Conservation (phyloP, 2,888 invertebrate genomes). For the Endotricha flammealis region DNA sequence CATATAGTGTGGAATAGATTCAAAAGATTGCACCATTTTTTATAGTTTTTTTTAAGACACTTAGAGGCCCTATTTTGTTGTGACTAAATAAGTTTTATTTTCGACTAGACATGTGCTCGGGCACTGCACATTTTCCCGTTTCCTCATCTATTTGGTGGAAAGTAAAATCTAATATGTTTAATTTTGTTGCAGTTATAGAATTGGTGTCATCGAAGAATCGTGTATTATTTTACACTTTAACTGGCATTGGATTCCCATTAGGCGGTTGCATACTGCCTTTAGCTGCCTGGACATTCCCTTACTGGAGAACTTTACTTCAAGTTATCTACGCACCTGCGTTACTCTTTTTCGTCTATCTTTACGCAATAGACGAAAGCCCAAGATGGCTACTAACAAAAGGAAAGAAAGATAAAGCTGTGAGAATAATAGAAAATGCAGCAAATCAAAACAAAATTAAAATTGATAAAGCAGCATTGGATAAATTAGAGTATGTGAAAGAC, state of each 20-base stretch:
- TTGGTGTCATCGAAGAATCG: slow-evolving; percentile 50
- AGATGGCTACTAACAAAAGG: slow-evolving; percentile 88
- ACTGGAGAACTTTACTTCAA: slow-evolving; percentile 83
- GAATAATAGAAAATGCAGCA: slow-evolving; percentile 80
- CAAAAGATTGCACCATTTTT: too few species aligned
- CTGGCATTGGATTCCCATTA: slow-evolving; percentile 37
- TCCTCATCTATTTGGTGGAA: too few species aligned
- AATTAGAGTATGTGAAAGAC: slow-evolving; percentile 34
- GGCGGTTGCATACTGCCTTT: slow-evolving; percentile 41
- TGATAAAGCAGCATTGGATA: slow-evolving; percentile 40
- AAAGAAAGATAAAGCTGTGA: slow-evolving; percentile 79
- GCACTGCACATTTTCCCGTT: too few species aligned
- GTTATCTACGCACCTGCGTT: slow-evolving; percentile 83
- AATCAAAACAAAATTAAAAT: slow-evolving; percentile 51
- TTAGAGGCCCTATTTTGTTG: too few species aligned
- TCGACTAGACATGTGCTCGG: too few species aligned
- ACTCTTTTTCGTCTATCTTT: slow-evolving; percentile 81
- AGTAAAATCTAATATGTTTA: too few species aligned
- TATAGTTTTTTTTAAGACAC: too few species aligned
- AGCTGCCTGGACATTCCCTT: slow-evolving; percentile 61
- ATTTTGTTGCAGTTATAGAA: slow-evolving; percentile 49
- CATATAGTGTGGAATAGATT: too few species aligned
- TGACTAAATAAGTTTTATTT: too few species aligned
- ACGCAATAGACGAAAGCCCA: slow-evolving; percentile 85
- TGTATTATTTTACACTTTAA: slow-evolving; percentile 40